Base-by-base conservation (phyloP, 2,113 vertebrate species). In the Speoplatyrhinus poulsoni region DNA sequence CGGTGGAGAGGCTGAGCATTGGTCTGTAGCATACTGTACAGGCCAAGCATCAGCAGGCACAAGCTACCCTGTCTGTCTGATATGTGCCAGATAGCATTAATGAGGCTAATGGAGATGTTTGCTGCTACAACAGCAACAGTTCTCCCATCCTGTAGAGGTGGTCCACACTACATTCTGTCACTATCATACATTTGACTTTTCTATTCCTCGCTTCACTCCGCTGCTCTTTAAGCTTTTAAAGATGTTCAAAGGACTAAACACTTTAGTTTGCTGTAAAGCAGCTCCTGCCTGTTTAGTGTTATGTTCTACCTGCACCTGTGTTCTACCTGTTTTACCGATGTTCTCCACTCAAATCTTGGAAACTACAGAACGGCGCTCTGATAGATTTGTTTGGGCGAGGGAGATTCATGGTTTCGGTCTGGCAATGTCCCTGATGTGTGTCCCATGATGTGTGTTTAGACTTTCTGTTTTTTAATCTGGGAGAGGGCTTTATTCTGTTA, bases 51-150 rank as follows among this genome's bases (percentile, higher is more conserved):
- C 79, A 78, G 73, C 80, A 55, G 75, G 82, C 70, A 32, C 70
- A 32, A 60, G 67, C 73, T 73, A 69, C 62, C 67, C 73, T 75
- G 77, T n/a, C 82, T 67, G 82, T 82, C 75, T 58, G 70, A 82
- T 65, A 55, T 65, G 67, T 69, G 76, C 82, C 77, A 85, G 74
- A 82, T 80, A 76, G 64, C 73, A 66, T 82, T 84, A 76, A 82
- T 67, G 58, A 73, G 64, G 73, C 80, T 85, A 85, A 86, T 83
- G 65, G 82, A 79, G 66, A 73, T 61, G 47, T 73, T 62, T 70
- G 26, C 19, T 15, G 46, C 36, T 3, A 26, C 26, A 26, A 26
- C 36, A 41, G 36, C 36, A 41, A 41, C 5, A 41, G 36, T 41
- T 41, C 7, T 41, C 36, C 36, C 36, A 41, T 41, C 36, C 36